phyloP scores from a whole-genome alignment of 2,797 vertebrate species.

The Platalea minor region DNA sequence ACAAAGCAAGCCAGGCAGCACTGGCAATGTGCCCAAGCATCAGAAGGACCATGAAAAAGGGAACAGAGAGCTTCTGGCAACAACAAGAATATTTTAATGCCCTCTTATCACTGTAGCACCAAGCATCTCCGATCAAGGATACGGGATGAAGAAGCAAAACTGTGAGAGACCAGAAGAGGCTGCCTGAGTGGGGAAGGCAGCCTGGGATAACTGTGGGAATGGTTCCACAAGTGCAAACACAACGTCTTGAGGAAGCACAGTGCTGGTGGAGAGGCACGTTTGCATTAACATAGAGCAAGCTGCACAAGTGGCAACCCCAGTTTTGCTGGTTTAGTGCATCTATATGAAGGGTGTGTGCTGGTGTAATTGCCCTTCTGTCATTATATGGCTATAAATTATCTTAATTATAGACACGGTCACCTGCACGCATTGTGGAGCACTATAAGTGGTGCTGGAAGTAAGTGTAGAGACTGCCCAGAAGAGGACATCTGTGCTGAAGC shows the following conservation, averaged over 20 bases:
- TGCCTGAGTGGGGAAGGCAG: neutral
- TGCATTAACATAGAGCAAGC: neutral
- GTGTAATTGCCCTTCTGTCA: neutral
- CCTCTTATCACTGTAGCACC: neutral
- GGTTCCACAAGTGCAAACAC: neutral
- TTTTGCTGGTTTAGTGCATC: slow-evolving; percentile 43
- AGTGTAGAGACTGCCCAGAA: neutral
- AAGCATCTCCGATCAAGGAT: neutral
- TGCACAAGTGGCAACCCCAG: slow-evolving; percentile 25
- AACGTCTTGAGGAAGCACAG: neutral
- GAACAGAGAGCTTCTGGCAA: neutral
- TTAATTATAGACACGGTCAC: neutral
- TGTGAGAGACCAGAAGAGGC: neutral
- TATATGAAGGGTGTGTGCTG: neutral
- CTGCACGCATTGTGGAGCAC: neutral
- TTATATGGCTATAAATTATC: slow-evolving; percentile 12
- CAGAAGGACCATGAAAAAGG: neutral
- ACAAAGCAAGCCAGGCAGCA: neutral
- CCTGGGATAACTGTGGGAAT: neutral
- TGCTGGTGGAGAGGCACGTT: neutral
- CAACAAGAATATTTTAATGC: neutral
- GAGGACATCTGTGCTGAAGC: neutral
- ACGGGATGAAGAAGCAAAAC: neutral
- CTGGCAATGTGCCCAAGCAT: neutral
- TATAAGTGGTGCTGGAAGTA: neutral